These are phyloP conservation scores for Eupithecia insigniata DNA, from an alignment of 2,888 invertebrate species.

Conservation along the genomic window DNA sequence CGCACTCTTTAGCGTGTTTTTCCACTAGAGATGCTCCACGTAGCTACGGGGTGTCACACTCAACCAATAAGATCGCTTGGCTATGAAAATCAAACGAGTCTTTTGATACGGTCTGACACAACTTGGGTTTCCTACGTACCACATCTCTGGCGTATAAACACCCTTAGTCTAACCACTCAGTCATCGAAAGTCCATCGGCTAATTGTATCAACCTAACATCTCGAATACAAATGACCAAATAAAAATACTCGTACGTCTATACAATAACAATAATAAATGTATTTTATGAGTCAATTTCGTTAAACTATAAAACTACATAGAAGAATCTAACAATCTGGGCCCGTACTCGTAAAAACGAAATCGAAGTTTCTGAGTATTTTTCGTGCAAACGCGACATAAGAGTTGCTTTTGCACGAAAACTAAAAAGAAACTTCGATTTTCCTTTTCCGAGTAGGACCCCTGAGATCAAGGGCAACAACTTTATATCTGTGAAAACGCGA, in stretches of 20 bases:
- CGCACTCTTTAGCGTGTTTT: constrained; percentile 55
- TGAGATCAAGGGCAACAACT: constrained; percentile 73
- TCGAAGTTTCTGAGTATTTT: too few species aligned
- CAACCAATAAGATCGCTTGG: not conserved
- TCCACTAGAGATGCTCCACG: not conserved
- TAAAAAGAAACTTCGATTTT: too few species aligned
- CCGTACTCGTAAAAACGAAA: too few species aligned
- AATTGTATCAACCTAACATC: constrained; percentile 74
- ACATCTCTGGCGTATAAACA: not conserved
- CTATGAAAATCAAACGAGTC: not conserved
- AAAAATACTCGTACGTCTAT: constrained; percentile 74
- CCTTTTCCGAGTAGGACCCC: too few species aligned
- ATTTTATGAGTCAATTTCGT: constrained; percentile 69
- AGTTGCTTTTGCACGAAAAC: too few species aligned
- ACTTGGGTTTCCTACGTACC: not conserved
- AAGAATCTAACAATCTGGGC: constrained; percentile 78
- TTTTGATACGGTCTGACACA: not conserved
- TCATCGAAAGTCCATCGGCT: constrained; percentile 84
- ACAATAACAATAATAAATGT: constrained; percentile 79
- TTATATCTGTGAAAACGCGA: constrained; percentile 63
- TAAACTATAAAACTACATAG: constrained; percentile 78
- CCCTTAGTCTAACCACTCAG: constrained; percentile 66
- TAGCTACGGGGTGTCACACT: not conserved
- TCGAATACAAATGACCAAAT: constrained; percentile 75
- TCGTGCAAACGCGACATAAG: too few species aligned